Conservation (phyloP, 2,113 vertebrate genomes). For the Mormoops blainvillei region DNA sequence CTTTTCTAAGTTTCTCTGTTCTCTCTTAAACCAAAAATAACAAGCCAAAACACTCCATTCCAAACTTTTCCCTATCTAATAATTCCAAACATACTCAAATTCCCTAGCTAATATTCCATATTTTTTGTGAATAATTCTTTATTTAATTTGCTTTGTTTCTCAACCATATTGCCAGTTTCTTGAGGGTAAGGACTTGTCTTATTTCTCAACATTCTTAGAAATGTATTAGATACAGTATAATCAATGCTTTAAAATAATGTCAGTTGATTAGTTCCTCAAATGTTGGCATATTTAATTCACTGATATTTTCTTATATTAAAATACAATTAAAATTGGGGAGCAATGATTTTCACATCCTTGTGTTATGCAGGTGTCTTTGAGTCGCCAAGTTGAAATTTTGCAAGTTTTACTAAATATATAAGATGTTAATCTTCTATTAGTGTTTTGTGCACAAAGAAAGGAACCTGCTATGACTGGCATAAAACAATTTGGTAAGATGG, state of each 20-base stretch:
- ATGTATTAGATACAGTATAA: background rate
- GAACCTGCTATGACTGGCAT: background rate
- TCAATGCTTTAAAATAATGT: background rate
- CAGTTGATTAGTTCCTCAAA: background rate
- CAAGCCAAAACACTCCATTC: background rate
- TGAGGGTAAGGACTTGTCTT: background rate
- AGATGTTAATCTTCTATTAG: background rate
- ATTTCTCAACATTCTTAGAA: background rate
- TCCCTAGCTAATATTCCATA: background rate
- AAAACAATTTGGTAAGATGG: background rate
- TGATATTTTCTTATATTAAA: background rate
- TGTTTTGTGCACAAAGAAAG: background rate
- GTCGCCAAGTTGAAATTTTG: background rate
- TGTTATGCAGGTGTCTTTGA: no score
- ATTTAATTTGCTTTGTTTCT: background rate
- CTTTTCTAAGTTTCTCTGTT: background rate
- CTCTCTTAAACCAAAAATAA: background rate
- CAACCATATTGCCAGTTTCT: background rate
- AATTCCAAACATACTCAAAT: background rate
- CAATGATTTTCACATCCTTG: background rate
- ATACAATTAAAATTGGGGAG: background rate
- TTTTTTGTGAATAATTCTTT: background rate
- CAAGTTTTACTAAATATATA: background rate
- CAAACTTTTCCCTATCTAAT: background rate
- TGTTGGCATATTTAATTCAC: background rate